Evolutionary conservation across 2,113 vertebrate species (phyloP).

Genomic region (Mormyrus lacerda): DNA sequence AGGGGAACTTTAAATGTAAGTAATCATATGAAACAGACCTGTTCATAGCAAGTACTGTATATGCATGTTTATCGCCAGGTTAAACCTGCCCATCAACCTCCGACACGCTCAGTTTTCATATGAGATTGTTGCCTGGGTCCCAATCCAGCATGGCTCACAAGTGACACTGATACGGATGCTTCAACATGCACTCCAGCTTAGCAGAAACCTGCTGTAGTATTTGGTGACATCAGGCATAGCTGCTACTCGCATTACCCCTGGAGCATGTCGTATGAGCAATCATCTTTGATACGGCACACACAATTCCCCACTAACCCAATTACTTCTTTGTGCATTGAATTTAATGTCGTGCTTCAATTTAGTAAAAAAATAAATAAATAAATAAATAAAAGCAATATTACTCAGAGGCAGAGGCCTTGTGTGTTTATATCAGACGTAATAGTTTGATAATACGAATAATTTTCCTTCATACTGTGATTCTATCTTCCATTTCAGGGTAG

Average conservation of each 20-base stretch:
- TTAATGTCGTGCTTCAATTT: slow-evolving; percentile 25
- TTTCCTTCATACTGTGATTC: slow-evolving; percentile 19
- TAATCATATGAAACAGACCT: not conserved
- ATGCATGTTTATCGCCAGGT: not conserved
- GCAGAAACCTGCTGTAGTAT: not conserved
- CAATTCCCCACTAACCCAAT: slow-evolving; percentile 22
- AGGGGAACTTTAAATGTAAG: not conserved
- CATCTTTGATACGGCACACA: not conserved
- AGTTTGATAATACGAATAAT: slow-evolving; percentile 30
- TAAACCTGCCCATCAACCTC: not conserved
- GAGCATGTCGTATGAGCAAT: slow-evolving; percentile 17
- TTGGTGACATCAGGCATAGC: not conserved
- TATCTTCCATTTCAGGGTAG: slow-evolving; percentile 20
- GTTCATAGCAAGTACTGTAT: not conserved
- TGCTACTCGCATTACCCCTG: not conserved
- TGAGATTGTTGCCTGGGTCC: not conserved
- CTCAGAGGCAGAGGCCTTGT: slow-evolving; percentile 10
- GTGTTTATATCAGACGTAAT: slow-evolving; percentile 30
- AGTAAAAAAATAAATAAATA: not conserved
- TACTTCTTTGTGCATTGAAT: slow-evolving; percentile 34
- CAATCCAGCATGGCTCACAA: not conserved
- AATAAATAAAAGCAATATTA: slow-evolving; percentile 15
- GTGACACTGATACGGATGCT: not conserved
- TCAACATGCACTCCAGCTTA: not conserved
- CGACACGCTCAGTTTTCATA: not conserved